Evolutionary conservation across 1,140 invertebrate species (phyloP).

Genomic region (Trachymyrmex cornetzi): DNA sequence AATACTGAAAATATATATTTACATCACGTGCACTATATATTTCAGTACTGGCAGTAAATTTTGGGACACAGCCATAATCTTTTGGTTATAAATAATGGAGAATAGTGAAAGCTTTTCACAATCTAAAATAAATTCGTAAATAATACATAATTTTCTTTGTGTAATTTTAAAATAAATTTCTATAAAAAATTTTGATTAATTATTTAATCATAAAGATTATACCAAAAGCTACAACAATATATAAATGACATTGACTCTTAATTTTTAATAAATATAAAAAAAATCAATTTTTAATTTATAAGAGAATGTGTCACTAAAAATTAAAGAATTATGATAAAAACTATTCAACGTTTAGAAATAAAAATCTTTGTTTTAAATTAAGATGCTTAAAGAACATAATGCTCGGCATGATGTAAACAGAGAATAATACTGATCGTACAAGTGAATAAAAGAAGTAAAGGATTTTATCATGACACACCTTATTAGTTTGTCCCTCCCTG

Average conservation of each 20-base stretch:
- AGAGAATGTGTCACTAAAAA: neutral
- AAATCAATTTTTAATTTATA: neutral
- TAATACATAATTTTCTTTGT: neutral
- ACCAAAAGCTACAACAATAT: too few relatives aligned
- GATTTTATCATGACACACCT: conserved; percentile 79
- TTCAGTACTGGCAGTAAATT: too few relatives aligned
- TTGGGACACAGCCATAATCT: too few relatives aligned
- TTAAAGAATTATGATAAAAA: neutral
- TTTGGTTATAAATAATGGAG: too few relatives aligned
- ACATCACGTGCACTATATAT: too few relatives aligned
- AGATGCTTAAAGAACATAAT: neutral
- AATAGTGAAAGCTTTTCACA: too few relatives aligned
- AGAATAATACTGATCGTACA: neutral
- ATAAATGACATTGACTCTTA: too few relatives aligned
- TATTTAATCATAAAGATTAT: too few relatives aligned
- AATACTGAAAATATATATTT: too few relatives aligned
- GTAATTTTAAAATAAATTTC: neutral
- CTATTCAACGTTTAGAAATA: conserved; percentile 8
- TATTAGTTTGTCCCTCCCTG: conserved; percentile 89
- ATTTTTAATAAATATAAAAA: too few relatives aligned
- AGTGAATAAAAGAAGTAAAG: neutral
- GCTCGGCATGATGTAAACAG: neutral
- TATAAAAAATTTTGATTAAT: neutral
- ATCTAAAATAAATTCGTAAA: too few relatives aligned
- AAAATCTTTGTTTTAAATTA: neutral